phyloP scores from a whole-genome alignment of 2,797 vertebrate genomes.

The Scyliorhinus canicula region DNA sequence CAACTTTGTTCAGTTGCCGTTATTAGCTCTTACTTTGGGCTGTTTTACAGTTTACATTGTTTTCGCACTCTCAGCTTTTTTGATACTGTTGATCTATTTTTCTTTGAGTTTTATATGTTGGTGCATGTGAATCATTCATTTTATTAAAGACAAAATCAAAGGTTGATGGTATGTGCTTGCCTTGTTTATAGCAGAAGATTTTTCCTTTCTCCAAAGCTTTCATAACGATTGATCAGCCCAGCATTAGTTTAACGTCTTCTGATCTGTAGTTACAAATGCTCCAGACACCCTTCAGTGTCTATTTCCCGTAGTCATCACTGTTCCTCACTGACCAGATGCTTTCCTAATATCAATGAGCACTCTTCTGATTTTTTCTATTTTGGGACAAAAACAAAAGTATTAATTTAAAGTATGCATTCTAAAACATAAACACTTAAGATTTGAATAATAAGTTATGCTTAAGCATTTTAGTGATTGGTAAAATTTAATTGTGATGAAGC shows the following conservation, averaged over 20 bases:
- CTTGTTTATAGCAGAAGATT: background rate
- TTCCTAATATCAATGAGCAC: background rate
- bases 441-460: background rate
- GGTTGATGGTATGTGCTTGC: background rate
- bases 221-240: background rate
- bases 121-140: background rate
- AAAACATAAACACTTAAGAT: background rate
- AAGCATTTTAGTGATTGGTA: background rate
- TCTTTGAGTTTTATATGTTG: background rate
- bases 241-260: background rate
- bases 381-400: background rate
- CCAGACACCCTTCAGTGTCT: background rate
- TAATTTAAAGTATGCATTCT: background rate
- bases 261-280: background rate
- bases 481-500: background rate
- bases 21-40: background rate
- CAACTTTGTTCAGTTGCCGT: background rate
- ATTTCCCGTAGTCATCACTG: background rate
- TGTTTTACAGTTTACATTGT: background rate
- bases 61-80: background rate
- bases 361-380: background rate
- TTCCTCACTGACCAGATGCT: background rate
- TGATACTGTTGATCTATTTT: background rate
- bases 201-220: background rate
- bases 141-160: background rate